These are phyloP conservation scores for Gerris lacustris DNA, from an alignment of 2,888 invertebrate species.

Conservation along the genomic window DNA sequence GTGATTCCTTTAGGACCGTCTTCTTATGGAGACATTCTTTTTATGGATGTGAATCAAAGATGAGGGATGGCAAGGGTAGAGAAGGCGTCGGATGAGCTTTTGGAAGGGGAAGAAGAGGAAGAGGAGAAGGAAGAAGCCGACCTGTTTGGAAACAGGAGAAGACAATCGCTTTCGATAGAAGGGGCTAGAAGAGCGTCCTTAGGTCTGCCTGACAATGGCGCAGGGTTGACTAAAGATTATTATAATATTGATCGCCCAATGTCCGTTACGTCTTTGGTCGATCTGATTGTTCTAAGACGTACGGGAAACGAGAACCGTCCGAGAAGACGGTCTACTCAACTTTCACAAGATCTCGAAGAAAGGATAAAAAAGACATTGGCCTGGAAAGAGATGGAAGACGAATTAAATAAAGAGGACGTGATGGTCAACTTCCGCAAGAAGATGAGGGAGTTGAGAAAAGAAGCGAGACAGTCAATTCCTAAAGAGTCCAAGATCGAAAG, in stretches of 20 bases:
- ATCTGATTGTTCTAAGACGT: not conserved
- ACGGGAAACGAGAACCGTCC: not conserved
- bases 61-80: too few relatives aligned
- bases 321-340: not conserved
- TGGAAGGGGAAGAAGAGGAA: too few relatives aligned
- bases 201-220: not conserved
- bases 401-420: not conserved
- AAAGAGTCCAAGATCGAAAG: not conserved
- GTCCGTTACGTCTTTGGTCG: not conserved
- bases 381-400: constrained; percentile 1
- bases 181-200: not conserved
- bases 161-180: not conserved
- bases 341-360: not conserved
- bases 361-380: not conserved
- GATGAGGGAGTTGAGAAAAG: not conserved
- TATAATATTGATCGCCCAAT: not conserved
- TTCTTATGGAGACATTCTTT: too few relatives aligned
- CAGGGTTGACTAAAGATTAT: not conserved
- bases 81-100: too few relatives aligned
- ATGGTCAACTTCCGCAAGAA: not conserved
- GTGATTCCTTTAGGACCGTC: too few relatives aligned
- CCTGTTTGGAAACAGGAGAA: not conserved
- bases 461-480: not conserved
- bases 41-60: too few relatives aligned
- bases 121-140: not conserved